Conservation (phyloP, 2,888 invertebrate species). For the Pammene fasciana region DNA sequence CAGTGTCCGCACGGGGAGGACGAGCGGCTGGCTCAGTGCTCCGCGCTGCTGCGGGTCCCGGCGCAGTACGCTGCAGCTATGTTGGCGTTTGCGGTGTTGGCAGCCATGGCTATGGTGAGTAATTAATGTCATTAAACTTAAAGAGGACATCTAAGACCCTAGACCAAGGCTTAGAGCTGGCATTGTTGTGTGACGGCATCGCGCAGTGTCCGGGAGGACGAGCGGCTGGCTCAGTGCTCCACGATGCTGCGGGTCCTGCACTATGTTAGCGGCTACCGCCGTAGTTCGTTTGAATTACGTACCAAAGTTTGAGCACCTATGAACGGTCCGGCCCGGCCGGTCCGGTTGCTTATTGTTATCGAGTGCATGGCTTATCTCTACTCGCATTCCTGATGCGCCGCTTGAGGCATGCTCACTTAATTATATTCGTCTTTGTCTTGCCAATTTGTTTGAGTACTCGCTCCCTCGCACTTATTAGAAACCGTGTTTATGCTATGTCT, state of each 20-base stretch:
- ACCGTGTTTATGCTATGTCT: too few relatives aligned
- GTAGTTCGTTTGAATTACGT: too few relatives aligned
- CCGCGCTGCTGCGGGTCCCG: slow-evolving; percentile 89
- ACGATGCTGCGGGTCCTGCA: slow-evolving; percentile 87
- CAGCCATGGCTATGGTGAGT: slow-evolving; percentile 81
- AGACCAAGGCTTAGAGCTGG: slow-evolving; percentile 90
- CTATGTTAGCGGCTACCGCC: slow-evolving; percentile 81
- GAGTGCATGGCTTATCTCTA: too few relatives aligned
- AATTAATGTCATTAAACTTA: neutral
- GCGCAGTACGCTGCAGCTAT: slow-evolving; percentile 87
- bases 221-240: slow-evolving; percentile 91
- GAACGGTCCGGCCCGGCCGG: too few relatives aligned
- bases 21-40: slow-evolving; percentile 91
- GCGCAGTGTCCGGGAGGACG: slow-evolving; percentile 92
- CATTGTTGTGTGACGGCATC: slow-evolving; percentile 91
- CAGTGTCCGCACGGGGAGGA: slow-evolving; percentile 93
- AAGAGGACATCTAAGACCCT: too few relatives aligned
- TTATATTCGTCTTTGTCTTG: too few relatives aligned
- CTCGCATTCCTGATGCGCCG: too few relatives aligned
- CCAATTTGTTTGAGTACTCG: too few relatives aligned
- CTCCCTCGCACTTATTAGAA: too few relatives aligned
- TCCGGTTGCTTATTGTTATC: too few relatives aligned
- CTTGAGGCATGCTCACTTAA: too few relatives aligned
- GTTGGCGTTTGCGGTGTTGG: slow-evolving; percentile 76
- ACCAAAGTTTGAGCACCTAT: too few relatives aligned